Evolutionary conservation across 92 coral and sea anemone genomes (phyloP).

Genomic region (Porites rus): DNA sequence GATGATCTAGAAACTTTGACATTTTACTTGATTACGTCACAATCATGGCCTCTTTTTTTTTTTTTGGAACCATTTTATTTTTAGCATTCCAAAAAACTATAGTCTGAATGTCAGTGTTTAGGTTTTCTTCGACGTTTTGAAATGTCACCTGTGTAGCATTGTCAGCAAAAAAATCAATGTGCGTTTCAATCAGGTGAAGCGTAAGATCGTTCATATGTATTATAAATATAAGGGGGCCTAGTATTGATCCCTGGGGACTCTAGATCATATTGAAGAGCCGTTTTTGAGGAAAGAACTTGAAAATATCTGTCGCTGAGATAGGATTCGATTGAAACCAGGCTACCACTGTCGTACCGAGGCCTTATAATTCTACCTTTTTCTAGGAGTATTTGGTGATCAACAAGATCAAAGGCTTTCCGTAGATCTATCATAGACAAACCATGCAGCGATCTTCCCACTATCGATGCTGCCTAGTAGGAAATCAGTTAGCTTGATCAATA

Average conservation of each 20-base stretch:
- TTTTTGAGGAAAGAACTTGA: not conserved
- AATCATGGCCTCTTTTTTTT: not conserved
- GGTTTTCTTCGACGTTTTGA: not conserved
- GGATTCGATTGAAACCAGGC: not conserved
- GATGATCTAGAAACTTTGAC: constrained; percentile 1
- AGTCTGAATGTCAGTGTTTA: not conserved
- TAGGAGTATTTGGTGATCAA: not conserved
- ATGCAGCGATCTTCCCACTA: not conserved
- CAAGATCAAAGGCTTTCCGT: not conserved
- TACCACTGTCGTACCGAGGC: not conserved
- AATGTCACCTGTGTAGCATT: not conserved
- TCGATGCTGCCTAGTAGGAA: not conserved
- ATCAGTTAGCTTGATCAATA: constrained; percentile 5
- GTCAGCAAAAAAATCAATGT: not conserved
- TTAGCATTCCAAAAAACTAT: not conserved
- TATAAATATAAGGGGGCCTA: not conserved
- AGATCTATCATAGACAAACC: not conserved
- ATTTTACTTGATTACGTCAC: not conserved
- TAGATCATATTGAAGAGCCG: not conserved
- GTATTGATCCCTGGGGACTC: not conserved
- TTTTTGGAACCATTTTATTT: not conserved
- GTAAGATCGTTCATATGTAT: not conserved
- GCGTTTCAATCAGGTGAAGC: not conserved
- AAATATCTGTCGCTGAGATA: not conserved
- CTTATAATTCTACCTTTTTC: not conserved